Conservation (phyloP, 2,797 vertebrate species). For the Gambelia wislizenii region DNA sequence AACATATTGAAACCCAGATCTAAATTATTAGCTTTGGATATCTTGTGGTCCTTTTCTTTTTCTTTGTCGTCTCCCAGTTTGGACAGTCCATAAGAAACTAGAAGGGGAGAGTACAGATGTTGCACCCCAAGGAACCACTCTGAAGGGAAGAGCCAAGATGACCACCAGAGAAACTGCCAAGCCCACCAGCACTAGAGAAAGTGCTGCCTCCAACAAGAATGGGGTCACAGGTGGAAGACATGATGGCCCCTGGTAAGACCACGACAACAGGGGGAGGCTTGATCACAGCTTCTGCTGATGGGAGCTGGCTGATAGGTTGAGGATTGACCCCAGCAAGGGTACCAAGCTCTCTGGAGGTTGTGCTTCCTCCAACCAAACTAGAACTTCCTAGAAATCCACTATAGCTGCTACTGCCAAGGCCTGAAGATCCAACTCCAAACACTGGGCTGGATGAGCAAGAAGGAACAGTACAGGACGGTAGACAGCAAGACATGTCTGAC, state of each 20-base stretch:
- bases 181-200: not conserved
- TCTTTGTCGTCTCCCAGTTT: too few relatives aligned
- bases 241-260: constrained; percentile 11
- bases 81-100: not conserved
- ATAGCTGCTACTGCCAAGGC: not conserved
- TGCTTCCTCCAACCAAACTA: not conserved
- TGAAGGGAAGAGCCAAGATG: not conserved
- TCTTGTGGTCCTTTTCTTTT: too few relatives aligned
- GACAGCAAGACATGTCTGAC: not conserved
- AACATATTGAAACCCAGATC: too few relatives aligned
- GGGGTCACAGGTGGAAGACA: not conserved
- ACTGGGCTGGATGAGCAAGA: not conserved
- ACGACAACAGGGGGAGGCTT: fast-evolving
- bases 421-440: not conserved
- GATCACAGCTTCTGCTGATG: not conserved
- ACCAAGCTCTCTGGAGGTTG: not conserved
- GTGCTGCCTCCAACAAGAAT: not conserved
- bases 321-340: not conserved
- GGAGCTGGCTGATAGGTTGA: not conserved
- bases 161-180: not conserved
- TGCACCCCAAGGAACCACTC: not conserved
- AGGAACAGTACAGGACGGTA: not conserved
- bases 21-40: too few relatives aligned
- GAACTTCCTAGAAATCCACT: not conserved
- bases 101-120: not conserved